Base-by-base conservation (phyloP, 2,797 vertebrate genomes). In the Eupleurogrammus muticus region DNA sequence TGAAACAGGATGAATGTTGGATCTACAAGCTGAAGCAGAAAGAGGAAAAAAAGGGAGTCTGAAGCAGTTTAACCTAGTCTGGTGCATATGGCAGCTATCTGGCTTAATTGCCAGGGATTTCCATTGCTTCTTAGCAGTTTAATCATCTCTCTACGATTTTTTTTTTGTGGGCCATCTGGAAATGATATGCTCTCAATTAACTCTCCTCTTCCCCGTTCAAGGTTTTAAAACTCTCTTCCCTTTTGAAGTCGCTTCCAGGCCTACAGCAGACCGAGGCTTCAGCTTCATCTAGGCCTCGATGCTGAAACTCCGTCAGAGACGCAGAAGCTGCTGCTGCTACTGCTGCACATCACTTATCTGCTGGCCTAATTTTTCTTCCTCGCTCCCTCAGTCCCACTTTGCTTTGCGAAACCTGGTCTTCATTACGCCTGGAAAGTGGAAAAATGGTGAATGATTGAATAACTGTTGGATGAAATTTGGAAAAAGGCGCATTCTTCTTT, bases 111-210 rank as follows among this genome's bases (percentile, higher is more conserved):
- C 82, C 55, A 78, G 68, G 88, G 88, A 89, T 92, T 93, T 93
- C 92, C 90, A 91, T 87, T 78, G 85, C 87, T 89, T 84, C 84
- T 87, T 81, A 84, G 79, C 81, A 87, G 86, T 87, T 92, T 93
- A 91, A 93, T 92, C 88, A 89, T 90, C 81, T 90, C 81, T 88
- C 64, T 24, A 75, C 67, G 32, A 80, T 82, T 88, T 75, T 74
- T 75, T 54, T 34, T 88, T 85, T 87, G 73, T 72, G 65, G 57
- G 77, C 84, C 92, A 93, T 94, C 92, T 94, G 92, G 91, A 92
- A 92, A 88, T 89, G 69, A 92, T 92, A 86, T 80, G 90, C 87
- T 86, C 89, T 90, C 89, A 92, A 94, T 93, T 92, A 92, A 90
- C 87, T 92, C 80, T 87, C 78, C 77, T 90, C 84, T 83, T 89